Evolutionary conservation across 2,797 vertebrate genomes (phyloP), one percentile per base, ranked within the genome.

Genomic region (Morus bassanus): DNA sequence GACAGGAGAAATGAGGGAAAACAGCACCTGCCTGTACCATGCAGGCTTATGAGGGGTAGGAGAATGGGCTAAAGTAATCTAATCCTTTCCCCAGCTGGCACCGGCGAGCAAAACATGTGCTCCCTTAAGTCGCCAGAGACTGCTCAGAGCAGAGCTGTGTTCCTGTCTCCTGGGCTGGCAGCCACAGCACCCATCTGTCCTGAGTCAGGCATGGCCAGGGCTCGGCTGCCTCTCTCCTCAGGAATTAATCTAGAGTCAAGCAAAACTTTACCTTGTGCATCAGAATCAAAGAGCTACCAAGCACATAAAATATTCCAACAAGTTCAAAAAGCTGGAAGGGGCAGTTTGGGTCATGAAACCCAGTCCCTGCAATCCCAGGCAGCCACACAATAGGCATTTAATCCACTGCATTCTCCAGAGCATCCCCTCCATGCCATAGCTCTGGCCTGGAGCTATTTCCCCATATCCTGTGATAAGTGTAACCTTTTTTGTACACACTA

Each of bases 71-170:
- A 8, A 46, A 78, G 43, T 53, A 57, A 11, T 35, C 18, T 43
- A 67, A 61, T 77, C 39, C 61, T 72, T 76, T 81, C 10, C 7
- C 43, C n/a, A 0, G 1, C 16, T 87, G 74, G 53, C 37, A 30
- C 45, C n/a, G 57, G 18, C 2, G 1, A 37, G 33, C 25, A 68
- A 67, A 81, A 53, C 0, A 1, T 10, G 68, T 14, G 12, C 24
- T 93, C 43, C 17, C 35, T 50, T 59, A 50, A 67, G 17, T 67
- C 0, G 0, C 9, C 37, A 27, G n/a, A 56, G 57, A 33, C 75
- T 48, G 46, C 39, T 35, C 43, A 28, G 57, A 65, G 39, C 65
- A 81, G 53, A 85, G 48, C 35, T 0, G 0, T 3, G 5, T 37
- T 65, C 45, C 41, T 60, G 37, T 31, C 69, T 74, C 43, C 64